A percentile compares a stretch with the other conserved stretches of the same genome.
Conservation (phyloP, 37 sponge, comb jelly and placozoan species). For the Petrosia ficiformis region DNA sequence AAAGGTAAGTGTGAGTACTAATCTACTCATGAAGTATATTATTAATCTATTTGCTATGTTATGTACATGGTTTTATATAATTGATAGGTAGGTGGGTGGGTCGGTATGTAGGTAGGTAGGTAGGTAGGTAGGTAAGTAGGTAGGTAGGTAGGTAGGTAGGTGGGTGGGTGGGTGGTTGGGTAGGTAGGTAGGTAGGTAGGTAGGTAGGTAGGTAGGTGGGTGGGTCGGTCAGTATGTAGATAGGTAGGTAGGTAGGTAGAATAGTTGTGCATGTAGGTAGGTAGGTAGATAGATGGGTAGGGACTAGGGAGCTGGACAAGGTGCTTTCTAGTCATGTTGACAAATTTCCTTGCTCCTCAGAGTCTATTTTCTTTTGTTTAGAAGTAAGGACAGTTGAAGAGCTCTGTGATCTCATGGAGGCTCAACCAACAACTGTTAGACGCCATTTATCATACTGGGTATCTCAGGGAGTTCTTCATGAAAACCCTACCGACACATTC, state of each 20-base stretch:
- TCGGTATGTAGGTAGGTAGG: too few relatives aligned
- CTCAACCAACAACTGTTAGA: constrained; percentile 46
- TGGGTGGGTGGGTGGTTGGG: too few relatives aligned
- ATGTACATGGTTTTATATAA: too few relatives aligned
- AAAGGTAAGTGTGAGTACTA: constrained; percentile 43
- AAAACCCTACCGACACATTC: constrained; percentile 57
- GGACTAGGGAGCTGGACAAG: background rate
- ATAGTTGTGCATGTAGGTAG: background rate
- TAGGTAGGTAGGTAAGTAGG: too few relatives aligned
- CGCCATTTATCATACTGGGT: constrained; percentile 84
- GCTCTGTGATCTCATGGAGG: constrained; percentile 37
- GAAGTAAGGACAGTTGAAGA: constrained; percentile 69
- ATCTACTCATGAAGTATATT: background rate
- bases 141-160: too few relatives aligned
- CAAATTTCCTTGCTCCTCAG: background rate
- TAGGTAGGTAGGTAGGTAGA: constrained; percentile 11
- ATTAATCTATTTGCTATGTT: too few relatives aligned
- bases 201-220: too few relatives aligned
- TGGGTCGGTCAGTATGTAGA: too few relatives aligned
- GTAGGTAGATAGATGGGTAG: too few relatives aligned
- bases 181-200: too few relatives aligned
- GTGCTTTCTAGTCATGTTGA: background rate
- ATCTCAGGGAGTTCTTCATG: constrained; percentile 76
- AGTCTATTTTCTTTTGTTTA: constrained; percentile 5
- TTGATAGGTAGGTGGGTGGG: too few relatives aligned